Evolutionary conservation across 2,113 vertebrate genomes (phyloP), one percentile per base, ranked within the genome.

Genomic region (Campylorhamphus procurvoides): DNA sequence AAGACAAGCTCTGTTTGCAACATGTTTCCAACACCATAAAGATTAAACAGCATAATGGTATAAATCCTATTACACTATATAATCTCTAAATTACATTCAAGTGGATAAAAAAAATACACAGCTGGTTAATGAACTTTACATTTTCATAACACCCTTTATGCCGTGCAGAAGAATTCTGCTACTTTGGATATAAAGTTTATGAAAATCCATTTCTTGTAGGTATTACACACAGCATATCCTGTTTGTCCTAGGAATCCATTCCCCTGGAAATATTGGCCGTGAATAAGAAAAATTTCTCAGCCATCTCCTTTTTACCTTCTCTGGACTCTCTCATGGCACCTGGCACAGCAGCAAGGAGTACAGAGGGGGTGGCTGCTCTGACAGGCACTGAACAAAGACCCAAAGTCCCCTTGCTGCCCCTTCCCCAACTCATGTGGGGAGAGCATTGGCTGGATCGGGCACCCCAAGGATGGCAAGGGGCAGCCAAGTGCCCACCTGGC

Each of bases 1-100:
- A 72, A 95, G 72, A 80, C 86, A 95, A 95, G 91, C 0, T 1
- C 80, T 25, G 90, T 97, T 79, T 94, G 89, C 93, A 97, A 97
- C 89, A 97, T 25, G 90, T 97, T 79, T 94, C 87, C 93, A 97
- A 97, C 89, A 97, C 87, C 93, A 88, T 86, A 95, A 96, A 98
- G 98, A 98, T 98, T 98, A 97, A 97, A 97, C 81, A 97, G 95
- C 75, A 96, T 95, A 97, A 98, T 97, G 91, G 92, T 96, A 96
- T 97, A 98, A 99, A 99, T 99, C 99, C 98, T 98, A 98, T 99
- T 99, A 98, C 37, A 97, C 97, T 97, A 98, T 98, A 97, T 98
- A 99, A 98, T 98, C 98, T 98, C 98, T 97, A 98, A 98, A 99
- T 98, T 98, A 98, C 98, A 99, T 98, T 98, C 97, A 97, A 97